A percentile compares a stretch with the other conserved stretches of the same genome.
phyloP scores from a whole-genome alignment of 2,888 invertebrate species.

The Caenorhabditis macrosperma region DNA sequence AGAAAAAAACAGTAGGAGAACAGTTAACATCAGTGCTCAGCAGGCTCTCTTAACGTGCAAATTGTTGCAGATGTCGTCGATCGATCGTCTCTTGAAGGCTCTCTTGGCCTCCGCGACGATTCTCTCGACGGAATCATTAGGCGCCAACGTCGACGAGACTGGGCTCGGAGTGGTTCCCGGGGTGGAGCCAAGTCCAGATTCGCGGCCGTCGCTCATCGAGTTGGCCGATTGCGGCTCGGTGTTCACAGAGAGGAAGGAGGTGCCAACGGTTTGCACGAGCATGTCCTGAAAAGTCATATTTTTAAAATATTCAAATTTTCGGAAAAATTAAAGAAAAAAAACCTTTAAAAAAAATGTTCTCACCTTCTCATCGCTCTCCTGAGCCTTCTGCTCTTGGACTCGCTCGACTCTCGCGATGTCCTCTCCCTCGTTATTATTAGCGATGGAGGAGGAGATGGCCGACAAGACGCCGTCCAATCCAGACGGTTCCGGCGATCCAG shows the following conservation, averaged over 20 bases:
- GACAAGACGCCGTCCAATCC: background rate
- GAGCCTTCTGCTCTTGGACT: constrained; percentile 16
- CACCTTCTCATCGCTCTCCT: constrained; percentile 25
- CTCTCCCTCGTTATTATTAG: constrained; percentile 27
- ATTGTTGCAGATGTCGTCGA: constrained; percentile 16
- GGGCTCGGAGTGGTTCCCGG: constrained; percentile 40
- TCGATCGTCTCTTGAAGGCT: constrained; percentile 12
- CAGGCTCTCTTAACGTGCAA: background rate
- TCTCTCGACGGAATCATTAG: background rate
- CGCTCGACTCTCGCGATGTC: too few species aligned
- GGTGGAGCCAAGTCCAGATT: constrained; percentile 61
- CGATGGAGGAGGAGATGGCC: background rate
- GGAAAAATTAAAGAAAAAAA: background rate
- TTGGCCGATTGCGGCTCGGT: constrained; percentile 43
- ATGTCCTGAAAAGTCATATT: constrained; percentile 9
- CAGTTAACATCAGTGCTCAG: background rate
- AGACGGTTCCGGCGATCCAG: constrained; percentile 15
- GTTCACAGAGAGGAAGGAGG: constrained; percentile 38
- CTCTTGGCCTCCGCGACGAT: constrained; percentile 3
- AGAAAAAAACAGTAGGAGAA: background rate
- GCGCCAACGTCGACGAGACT: background rate
- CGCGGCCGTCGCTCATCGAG: constrained; percentile 55
- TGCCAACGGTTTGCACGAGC: constrained; percentile 27
- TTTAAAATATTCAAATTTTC: background rate
- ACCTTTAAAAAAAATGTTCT: background rate